phyloP scores from a whole-genome alignment of 2,888 invertebrate genomes.

The Liodrosophila aerea region DNA sequence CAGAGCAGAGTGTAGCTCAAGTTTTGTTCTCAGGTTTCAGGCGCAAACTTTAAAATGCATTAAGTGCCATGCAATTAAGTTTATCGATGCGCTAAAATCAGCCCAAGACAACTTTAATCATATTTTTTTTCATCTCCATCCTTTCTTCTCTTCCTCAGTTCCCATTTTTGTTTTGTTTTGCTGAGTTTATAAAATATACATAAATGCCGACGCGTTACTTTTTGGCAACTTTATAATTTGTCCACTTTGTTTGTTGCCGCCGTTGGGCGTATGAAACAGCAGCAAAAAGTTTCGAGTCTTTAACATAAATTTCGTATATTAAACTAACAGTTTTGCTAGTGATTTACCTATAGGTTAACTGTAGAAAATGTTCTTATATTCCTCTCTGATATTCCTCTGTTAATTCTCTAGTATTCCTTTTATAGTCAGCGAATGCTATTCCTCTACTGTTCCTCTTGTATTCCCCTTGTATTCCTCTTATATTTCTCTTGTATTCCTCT shows the following conservation, averaged over 20 bases:
- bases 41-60: conserved; percentile 74
- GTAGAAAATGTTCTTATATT: too few relatives aligned
- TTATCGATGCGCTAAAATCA: conserved; percentile 73
- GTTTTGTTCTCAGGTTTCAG: conserved; percentile 54
- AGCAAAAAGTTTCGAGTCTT: not conserved
- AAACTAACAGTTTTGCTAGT: too few relatives aligned
- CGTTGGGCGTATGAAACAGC: not conserved
- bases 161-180: conserved; percentile 6
- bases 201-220: conserved; percentile 71
- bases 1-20: too few relatives aligned
- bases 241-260: conserved; percentile 37
- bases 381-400: too few relatives aligned
- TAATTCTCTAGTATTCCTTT: too few relatives aligned
- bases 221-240: conserved; percentile 57
- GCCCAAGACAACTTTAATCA: conserved; percentile 62
- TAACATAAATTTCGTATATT: not conserved
- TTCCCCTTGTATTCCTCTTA: too few relatives aligned
- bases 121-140: conserved; percentile 29
- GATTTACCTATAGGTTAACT: too few relatives aligned
- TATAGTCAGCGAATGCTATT: too few relatives aligned
- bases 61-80: conserved; percentile 76
- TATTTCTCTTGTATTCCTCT: too few relatives aligned
- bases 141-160: not conserved
- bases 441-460: too few relatives aligned
- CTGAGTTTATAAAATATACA: conserved; percentile 56